Percentiles rank a stretch among this genome's conserved stretches.
phyloP scores from a whole-genome alignment of 2,888 invertebrate species.

The Drosophila vallismaia region DNA sequence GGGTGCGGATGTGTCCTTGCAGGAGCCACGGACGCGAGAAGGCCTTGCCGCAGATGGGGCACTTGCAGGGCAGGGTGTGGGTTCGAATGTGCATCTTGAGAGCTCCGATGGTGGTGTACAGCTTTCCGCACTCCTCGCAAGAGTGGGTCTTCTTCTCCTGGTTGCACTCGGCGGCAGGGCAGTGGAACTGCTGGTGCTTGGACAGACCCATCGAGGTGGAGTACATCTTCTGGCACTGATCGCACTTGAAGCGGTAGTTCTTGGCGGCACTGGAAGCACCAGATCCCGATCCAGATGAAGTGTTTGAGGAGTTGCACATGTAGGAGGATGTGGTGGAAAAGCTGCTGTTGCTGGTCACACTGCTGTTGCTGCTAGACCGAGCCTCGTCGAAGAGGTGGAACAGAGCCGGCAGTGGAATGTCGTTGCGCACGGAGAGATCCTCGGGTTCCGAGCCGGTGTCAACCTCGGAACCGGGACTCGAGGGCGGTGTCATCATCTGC shows the following conservation, averaged over 20 bases:
- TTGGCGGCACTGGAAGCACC: constrained; percentile 46
- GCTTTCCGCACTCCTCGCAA: constrained; percentile 82
- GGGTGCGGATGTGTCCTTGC: constrained; percentile 83
- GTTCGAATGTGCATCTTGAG: constrained; percentile 84
- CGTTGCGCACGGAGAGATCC: constrained; percentile 82
- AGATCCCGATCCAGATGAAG: constrained; percentile 11
- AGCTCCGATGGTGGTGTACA: constrained; percentile 82
- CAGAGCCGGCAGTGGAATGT: constrained; percentile 81
- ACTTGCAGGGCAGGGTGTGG: constrained; percentile 83
- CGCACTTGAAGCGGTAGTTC: constrained; percentile 91
- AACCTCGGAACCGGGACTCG: constrained; percentile 76
- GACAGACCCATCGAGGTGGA: constrained; percentile 97
- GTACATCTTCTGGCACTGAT: constrained; percentile 96
- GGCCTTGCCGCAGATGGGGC: constrained; percentile 83
- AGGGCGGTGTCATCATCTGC: constrained; percentile 81
- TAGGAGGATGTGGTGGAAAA: constrained; percentile 40
- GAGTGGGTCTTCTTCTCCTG: constrained; percentile 91
- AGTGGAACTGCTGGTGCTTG: constrained; percentile 98
- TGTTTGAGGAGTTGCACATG: constrained; percentile 13
- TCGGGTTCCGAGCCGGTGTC: constrained; percentile 80
- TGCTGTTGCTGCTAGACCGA: constrained; percentile 52
- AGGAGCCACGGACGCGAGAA: constrained; percentile 83
- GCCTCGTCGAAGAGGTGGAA: constrained; percentile 78
- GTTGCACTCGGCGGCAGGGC: constrained; percentile 92
- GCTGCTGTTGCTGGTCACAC: constrained; percentile 36